These are phyloP conservation scores for Lithophane semibrunnea DNA, from an alignment of 2,888 invertebrate species.

Conservation along the genomic window DNA sequence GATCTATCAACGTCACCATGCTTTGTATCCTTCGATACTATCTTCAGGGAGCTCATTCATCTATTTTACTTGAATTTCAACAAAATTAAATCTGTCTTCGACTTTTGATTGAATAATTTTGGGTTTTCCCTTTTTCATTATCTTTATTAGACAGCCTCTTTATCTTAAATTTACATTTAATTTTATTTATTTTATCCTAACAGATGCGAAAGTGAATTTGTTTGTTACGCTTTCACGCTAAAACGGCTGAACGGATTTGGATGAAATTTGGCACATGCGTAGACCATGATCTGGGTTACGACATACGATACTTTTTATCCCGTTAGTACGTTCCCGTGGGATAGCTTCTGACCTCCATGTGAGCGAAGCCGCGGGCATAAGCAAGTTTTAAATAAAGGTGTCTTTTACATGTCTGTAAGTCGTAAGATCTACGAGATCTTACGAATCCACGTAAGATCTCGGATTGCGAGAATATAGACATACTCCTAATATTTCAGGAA, in stretches of 20 bases:
- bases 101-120: conserved; percentile 14
- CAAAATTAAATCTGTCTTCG: conserved; percentile 24
- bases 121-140: background rate
- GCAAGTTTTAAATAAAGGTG: background rate
- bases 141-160: background rate
- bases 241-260: no score
- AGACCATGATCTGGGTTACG: no score
- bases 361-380: no score
- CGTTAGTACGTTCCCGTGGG: no score
- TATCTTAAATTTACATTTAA: background rate
- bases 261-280: no score
- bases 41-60: conserved; percentile 37
- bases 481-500: background rate
- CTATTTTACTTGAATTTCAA: conserved; percentile 19
- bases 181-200: background rate
- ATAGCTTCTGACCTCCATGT: no score
- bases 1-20: conserved; percentile 46
- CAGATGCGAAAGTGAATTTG: no score
- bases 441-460: background rate
- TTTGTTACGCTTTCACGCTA: no score
- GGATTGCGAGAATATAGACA: background rate
- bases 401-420: no score
- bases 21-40: conserved; percentile 42
- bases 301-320: no score
- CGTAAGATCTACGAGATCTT: no score